Evolutionary conservation across 2,113 vertebrate genomes (phyloP).

Genomic region (Salvelinus namaycush): DNA sequence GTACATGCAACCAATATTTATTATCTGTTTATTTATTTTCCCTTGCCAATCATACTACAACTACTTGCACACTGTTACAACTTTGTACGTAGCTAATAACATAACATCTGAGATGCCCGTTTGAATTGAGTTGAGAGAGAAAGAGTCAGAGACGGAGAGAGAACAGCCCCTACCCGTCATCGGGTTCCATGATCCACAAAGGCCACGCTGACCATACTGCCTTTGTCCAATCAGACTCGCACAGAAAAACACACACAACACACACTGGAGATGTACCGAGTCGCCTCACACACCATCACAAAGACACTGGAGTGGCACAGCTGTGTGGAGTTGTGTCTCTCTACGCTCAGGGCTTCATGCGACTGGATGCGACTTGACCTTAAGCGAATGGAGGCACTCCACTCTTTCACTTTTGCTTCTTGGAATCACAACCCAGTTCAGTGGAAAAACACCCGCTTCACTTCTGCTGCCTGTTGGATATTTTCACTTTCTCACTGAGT

Average conservation of each 20-base stretch:
- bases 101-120: too few species aligned
- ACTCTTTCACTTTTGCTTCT: neutral
- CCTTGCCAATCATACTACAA: too few species aligned
- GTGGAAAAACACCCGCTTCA: neutral
- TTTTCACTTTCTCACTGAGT: slow-evolving; percentile 42
- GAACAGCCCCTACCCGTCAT: slow-evolving; percentile 34
- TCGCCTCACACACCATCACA: too few species aligned
- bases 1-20: too few species aligned
- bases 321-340: neutral
- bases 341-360: neutral
- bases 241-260: neutral
- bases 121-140: neutral
- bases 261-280: neutral
- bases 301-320: neutral
- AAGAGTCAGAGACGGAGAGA: neutral
- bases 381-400: too few species aligned
- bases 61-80: too few species aligned
- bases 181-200: slow-evolving; percentile 4
- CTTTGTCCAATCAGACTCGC: neutral
- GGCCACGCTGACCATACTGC: slow-evolving; percentile 23
- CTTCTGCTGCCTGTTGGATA: neutral
- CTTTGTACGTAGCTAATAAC: too few species aligned
- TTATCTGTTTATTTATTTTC: too few species aligned
- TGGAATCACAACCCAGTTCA: neutral
- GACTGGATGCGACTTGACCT: too few species aligned